phyloP scores from a whole-genome alignment of 2,888 invertebrate species.

The Nesidiocoris tenuis region DNA sequence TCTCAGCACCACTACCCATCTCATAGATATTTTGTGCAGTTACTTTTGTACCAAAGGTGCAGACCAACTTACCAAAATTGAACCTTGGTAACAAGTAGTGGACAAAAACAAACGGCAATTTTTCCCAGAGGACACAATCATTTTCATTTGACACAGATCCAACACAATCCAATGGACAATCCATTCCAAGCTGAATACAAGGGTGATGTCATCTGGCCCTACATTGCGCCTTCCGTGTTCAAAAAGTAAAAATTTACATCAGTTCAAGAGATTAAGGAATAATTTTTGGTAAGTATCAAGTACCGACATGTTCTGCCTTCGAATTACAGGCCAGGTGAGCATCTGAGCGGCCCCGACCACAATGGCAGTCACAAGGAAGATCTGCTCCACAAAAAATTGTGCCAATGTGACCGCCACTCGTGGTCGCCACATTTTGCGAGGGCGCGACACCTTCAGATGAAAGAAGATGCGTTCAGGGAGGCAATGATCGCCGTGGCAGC shows the following conservation, averaged over 20 bases:
- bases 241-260: too few relatives aligned
- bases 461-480: conserved; percentile 47
- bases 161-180: conserved; percentile 35
- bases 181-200: conserved; percentile 44
- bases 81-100: too few relatives aligned
- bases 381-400: conserved; percentile 33
- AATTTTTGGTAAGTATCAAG: too few relatives aligned
- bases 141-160: too few relatives aligned
- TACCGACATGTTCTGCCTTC: too few relatives aligned
- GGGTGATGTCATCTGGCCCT: conserved; percentile 48
- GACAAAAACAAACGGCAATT: too few relatives aligned
- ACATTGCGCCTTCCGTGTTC: conserved; percentile 46
- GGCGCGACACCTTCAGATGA: conserved; percentile 46
- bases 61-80: too few relatives aligned
- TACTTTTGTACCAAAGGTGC: too few relatives aligned
- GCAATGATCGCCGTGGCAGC: conserved; percentile 47
- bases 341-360: background rate
- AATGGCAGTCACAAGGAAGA: background rate
- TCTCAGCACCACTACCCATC: too few relatives aligned
- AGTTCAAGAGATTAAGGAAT: too few relatives aligned
- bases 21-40: too few relatives aligned
- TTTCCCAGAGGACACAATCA: too few relatives aligned
- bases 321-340: conserved; percentile 37
- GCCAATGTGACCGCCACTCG: conserved; percentile 48
- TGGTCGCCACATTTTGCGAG: conserved; percentile 48